Base-by-base conservation (phyloP, 1,140 invertebrate genomes). In the Drosophila orosa region DNA sequence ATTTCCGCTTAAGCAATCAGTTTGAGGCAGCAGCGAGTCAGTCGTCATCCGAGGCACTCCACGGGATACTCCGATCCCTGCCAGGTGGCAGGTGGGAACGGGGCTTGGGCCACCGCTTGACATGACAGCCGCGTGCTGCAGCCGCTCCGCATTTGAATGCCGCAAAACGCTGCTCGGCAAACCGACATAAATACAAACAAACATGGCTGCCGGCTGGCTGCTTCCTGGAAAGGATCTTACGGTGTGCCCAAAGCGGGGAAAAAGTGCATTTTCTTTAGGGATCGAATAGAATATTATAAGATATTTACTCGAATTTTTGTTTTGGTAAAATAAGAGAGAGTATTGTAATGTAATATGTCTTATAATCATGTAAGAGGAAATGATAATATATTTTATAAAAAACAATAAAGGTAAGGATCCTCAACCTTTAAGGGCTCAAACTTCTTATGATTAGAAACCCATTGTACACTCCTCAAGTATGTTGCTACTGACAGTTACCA, bases 1-100 rank as follows among this genome's bases (percentile, higher is more conserved):
- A 89, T 89, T 89, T 89, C 84, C 84, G 84, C 80, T 89, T 87
- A 90, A 84, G 80, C 76, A 89, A 86, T 80, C 75, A 73, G 79
- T 66, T 69, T 80, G 52, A 80, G 71, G 63, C 78, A 76, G 61
- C 72, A 35, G 33, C 56, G 44, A 69, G 65, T 52, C 65, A 48
- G 54, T 69, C 74, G 37, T 47, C 74, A 77, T 61, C 72, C n/a
- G 3, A 9, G 19, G 25, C 56, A 52, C 7, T 50, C 62, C 72
- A 40, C 22, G 10, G 27, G 19, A 8, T 25, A 33, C 4, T 35
- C 62, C 62, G 31, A 35, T 29, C 33, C 62, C 31, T 42, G 31
- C 44, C 60, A 67, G 60, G 55, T 66, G 60, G 48, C 60, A 67
- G 60, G 55, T 66, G 60, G 48, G 54, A 40, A 39, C 54, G 45